Percentiles rank a stretch among this genome's conserved stretches.
Evolutionary conservation across 2,113 vertebrate species (phyloP).

Genomic region (Rhinolophus ferrumequinum): DNA sequence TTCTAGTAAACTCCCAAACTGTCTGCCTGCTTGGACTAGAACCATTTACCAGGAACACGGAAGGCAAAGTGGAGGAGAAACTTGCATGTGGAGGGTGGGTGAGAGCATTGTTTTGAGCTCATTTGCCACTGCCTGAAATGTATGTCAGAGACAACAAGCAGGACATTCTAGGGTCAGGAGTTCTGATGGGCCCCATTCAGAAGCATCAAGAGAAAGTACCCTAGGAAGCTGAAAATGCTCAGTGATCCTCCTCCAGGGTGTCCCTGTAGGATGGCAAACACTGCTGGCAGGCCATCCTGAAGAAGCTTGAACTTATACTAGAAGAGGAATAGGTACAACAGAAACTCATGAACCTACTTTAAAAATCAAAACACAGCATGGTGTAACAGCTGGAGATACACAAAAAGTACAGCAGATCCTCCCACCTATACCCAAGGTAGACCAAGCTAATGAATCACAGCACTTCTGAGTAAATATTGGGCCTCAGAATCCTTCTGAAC

Average conservation of each 20-base stretch:
- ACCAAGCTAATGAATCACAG: not conserved
- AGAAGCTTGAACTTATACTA: not conserved
- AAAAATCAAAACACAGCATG: not conserved
- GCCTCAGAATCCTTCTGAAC: slow-evolving; percentile 3
- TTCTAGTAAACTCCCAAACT: not conserved
- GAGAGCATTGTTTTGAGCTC: not conserved
- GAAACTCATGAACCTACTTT: not conserved
- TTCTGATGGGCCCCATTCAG: not conserved
- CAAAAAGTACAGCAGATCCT: not conserved
- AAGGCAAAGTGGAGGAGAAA: not conserved
- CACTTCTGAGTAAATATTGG: not conserved
- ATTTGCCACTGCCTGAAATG: not conserved
- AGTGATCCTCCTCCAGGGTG: not conserved
- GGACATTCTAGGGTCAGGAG: not conserved
- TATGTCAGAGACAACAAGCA: not conserved
- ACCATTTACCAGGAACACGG: not conserved
- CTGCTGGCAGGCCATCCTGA: not conserved
- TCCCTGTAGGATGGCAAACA: not conserved
- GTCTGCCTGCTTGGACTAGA: not conserved
- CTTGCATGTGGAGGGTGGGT: not conserved
- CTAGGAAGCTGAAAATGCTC: not conserved
- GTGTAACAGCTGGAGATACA: not conserved
- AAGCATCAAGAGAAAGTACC: not conserved
- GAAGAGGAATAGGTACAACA: not conserved
- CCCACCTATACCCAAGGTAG: not conserved